Percentiles rank a stretch among this genome's conserved stretches.
Conservation (phyloP, 2,113 vertebrate species). For the Recurvirostra avosetta region DNA sequence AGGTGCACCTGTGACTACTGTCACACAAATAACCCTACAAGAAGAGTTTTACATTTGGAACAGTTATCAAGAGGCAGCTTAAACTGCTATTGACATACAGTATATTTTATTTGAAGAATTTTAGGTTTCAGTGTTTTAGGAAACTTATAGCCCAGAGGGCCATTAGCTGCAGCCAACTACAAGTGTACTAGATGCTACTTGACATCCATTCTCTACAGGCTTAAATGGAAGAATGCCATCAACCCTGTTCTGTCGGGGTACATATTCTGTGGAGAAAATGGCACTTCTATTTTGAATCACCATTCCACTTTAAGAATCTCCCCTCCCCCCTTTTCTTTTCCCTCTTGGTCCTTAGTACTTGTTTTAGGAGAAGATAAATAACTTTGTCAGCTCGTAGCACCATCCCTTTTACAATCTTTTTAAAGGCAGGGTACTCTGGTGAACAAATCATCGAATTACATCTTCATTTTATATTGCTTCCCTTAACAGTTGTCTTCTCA, state of each 20-base stretch:
- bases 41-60: background rate
- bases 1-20: background rate
- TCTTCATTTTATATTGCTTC: background rate
- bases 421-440: background rate
- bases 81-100: background rate
- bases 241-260: background rate
- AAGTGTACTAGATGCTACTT: background rate
- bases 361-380: background rate
- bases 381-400: background rate
- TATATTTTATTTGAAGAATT: background rate
- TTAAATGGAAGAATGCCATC: background rate
- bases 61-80: background rate
- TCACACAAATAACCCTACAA: background rate
- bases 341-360: background rate
- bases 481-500: conserved; percentile 2
- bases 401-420: background rate
- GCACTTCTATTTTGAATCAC: background rate
- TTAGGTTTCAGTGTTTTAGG: background rate
- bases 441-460: background rate
- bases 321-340: fast-evolving
- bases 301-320: background rate
- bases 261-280: background rate
- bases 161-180: background rate
- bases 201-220: background rate
- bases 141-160: background rate